These are phyloP conservation scores for Eupithecia insigniata DNA, from an alignment of 2,888 invertebrate species.

Conservation along the genomic window DNA sequence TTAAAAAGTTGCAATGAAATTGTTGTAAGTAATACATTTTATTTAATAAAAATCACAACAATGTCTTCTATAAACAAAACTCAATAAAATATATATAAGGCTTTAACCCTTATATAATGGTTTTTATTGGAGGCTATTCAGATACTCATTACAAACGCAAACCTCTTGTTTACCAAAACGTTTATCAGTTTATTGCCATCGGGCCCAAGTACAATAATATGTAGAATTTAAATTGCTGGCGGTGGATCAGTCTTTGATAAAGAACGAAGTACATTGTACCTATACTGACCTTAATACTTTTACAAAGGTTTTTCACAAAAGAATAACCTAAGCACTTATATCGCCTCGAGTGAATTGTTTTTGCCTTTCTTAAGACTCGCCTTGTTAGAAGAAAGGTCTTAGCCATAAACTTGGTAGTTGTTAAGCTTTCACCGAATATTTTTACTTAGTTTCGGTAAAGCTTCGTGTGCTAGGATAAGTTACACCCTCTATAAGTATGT, in stretches of 20 bases:
- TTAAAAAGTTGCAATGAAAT: too few relatives aligned
- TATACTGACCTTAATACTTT: not conserved
- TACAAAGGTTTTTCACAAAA: constrained; percentile 3
- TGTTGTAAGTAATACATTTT: too few relatives aligned
- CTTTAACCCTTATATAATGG: not conserved
- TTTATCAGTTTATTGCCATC: not conserved
- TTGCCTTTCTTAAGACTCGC: constrained; percentile 10
- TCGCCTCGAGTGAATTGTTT: constrained; percentile 15
- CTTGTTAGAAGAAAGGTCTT: constrained; percentile 9
- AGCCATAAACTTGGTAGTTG: constrained; percentile 7
- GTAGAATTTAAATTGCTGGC: not conserved
- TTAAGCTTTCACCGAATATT: constrained; percentile 7
- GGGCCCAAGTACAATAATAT: not conserved
- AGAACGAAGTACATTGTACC: not conserved
- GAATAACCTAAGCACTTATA: not conserved
- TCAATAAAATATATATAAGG: too few relatives aligned
- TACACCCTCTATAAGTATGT: not conserved
- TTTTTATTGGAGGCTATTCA: not conserved
- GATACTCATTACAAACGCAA: not conserved
- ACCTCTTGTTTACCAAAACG: not conserved
- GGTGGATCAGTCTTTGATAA: not conserved
- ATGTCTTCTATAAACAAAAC: too few relatives aligned
- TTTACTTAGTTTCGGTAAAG: not conserved
- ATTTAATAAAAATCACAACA: too few relatives aligned
- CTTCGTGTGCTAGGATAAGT: not conserved